phyloP scores from a whole-genome alignment of 2,797 vertebrate species.

The Poeciliopsis turneri region DNA sequence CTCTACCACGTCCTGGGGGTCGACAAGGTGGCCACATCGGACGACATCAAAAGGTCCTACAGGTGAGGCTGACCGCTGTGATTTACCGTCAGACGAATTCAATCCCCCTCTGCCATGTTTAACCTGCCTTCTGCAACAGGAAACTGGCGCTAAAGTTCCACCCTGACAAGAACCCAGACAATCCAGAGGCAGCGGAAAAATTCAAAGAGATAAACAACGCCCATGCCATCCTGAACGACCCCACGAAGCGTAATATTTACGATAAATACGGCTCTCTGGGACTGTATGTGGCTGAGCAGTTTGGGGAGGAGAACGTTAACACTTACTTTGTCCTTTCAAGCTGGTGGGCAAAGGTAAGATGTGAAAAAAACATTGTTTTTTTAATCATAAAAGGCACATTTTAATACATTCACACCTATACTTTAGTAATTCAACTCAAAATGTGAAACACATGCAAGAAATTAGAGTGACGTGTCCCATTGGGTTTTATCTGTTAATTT shows the following conservation, averaged over 20 bases:
- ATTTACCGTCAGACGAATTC: neutral
- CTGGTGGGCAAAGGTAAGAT: constrained; percentile 98
- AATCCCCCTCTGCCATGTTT: neutral
- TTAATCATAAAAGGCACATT: neutral
- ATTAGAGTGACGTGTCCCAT: neutral
- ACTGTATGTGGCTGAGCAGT: constrained; percentile 98
- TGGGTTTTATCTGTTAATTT: neutral
- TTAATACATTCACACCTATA: neutral
- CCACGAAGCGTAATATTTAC: constrained; percentile 97
- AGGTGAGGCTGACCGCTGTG: constrained; percentile 80
- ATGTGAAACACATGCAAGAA: neutral
- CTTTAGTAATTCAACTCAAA: neutral
- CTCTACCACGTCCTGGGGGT: constrained; percentile 93
- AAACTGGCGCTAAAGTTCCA: constrained; percentile 98
- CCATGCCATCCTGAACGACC: constrained; percentile 93
- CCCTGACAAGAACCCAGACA: constrained; percentile 98
- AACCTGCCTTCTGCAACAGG: constrained; percentile 66
- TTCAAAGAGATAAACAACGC: constrained; percentile 99
- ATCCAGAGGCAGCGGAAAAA: constrained; percentile 95
- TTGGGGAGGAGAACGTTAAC: constrained; percentile 99
- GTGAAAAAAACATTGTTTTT: neutral
- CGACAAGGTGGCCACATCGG: constrained; percentile 93
- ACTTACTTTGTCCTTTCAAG: constrained; percentile 99
- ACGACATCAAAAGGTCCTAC: constrained; percentile 98
- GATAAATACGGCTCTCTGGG: constrained; percentile 98